Evolutionary conservation across 2,113 vertebrate species (phyloP).

Genomic region (Onychorhynchus coronatus): DNA sequence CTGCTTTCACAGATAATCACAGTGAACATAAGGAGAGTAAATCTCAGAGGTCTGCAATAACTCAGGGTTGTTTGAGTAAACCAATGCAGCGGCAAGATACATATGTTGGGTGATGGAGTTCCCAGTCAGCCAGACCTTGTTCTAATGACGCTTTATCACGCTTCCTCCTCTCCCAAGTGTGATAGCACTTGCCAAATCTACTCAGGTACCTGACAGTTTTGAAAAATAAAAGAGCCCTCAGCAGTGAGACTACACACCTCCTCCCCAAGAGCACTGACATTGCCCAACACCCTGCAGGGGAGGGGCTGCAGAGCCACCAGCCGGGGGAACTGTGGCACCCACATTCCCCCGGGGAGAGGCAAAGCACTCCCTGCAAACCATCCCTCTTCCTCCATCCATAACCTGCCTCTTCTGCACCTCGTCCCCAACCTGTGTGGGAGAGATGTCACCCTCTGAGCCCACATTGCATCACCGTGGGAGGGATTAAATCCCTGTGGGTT

Average conservation of each 20-base stretch:
- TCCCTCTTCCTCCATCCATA: not conserved
- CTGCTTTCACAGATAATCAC: not conserved
- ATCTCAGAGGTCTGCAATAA: not conserved
- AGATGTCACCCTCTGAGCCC: not conserved
- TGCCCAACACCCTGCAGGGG: not conserved
- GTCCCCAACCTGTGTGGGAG: rapidly evolving
- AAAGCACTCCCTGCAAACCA: not conserved
- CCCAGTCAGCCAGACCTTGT: not conserved
- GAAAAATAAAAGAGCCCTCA: not conserved
- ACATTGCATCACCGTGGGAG: rapidly evolving
- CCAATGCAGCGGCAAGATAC: not conserved
- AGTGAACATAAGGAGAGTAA: not conserved
- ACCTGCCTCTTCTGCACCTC: not conserved
- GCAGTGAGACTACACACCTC: not conserved
- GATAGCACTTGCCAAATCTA: not conserved
- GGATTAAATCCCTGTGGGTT: not conserved
- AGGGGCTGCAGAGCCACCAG: not conserved
- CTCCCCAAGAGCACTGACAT: not conserved
- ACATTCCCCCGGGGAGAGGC: rapidly evolving
- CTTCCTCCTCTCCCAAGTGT: not conserved
- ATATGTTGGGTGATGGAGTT: not conserved
- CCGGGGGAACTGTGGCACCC: not conserved
- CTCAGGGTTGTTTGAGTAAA: not conserved
- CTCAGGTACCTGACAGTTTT: not conserved
- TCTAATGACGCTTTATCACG: not conserved